Evolutionary conservation across 2,113 vertebrate genomes (phyloP).

Genomic region (Datnioides undecimradiatus): DNA sequence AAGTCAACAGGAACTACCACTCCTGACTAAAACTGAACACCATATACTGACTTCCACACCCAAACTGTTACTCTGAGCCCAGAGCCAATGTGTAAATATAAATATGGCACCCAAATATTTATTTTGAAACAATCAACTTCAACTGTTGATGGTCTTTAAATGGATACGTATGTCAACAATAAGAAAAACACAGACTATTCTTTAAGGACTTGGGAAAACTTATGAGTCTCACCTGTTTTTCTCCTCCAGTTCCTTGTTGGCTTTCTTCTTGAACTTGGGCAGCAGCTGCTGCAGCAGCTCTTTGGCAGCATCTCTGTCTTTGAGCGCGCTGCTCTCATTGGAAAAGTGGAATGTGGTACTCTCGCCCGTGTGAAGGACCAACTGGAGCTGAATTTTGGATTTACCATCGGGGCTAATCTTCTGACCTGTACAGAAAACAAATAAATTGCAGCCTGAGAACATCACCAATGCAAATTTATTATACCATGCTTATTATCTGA

Average conservation of each 20-base stretch:
- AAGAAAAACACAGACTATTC: background rate
- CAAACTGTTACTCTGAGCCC: no score
- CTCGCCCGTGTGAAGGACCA: conserved; percentile 95
- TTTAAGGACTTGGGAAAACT: background rate
- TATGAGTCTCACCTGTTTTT: conserved; percentile 91
- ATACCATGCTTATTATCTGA: background rate
- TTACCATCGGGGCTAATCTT: conserved; percentile 99
- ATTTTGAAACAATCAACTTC: no score
- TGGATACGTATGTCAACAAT: background rate
- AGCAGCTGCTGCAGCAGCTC: conserved; percentile 97
- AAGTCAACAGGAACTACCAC: no score
- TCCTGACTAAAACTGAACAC: no score
- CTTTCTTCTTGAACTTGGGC: conserved; percentile 98
- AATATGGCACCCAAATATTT: no score
- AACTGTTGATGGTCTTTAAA: background rate
- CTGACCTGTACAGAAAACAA: conserved; percentile 87
- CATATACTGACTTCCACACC: no score
- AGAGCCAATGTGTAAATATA: no score
- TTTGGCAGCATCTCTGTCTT: conserved; percentile 95
- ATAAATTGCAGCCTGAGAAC: background rate
- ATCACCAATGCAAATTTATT: background rate
- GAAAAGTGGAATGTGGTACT: conserved; percentile 98
- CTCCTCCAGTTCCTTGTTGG: conserved; percentile 98
- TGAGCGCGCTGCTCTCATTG: conserved; percentile 94
- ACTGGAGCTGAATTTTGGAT: conserved; percentile 97